A percentile compares a stretch with the other conserved stretches of the same genome.
These are phyloP conservation scores for Hyperoplus lanceolatus DNA, from an alignment of 2,797 vertebrate species.

Conservation along the genomic window DNA sequence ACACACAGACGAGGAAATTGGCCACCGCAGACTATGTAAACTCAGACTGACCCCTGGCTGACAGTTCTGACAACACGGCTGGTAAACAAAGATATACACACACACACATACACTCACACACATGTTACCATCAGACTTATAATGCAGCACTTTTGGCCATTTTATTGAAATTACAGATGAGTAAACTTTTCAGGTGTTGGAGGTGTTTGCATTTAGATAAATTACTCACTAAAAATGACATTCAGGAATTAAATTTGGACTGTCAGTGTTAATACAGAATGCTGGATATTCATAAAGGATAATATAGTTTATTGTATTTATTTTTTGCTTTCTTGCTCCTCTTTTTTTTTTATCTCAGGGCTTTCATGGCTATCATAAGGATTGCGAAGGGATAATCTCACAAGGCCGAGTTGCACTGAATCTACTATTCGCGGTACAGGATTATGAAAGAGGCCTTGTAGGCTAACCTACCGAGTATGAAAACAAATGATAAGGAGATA, in stretches of 20 bases:
- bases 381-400: constrained; percentile 55
- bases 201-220: constrained; percentile 21
- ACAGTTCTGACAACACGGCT: constrained; percentile 31
- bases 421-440: constrained; percentile 25
- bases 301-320: constrained; percentile 3
- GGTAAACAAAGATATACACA: constrained; percentile 30
- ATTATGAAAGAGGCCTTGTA: constrained; percentile 32
- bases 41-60: constrained; percentile 62
- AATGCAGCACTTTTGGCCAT: neutral
- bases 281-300: neutral
- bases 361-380: constrained; percentile 21
- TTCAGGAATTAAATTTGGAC: neutral
- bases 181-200: neutral
- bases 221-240: constrained; percentile 22
- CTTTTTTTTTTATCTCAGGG: constrained; percentile 3
- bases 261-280: neutral
- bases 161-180: constrained; percentile 11
- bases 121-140: neutral
- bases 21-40: constrained; percentile 50
- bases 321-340: constrained; percentile 19
- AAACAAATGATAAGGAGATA: constrained; percentile 39
- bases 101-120: neutral
- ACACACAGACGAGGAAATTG: constrained; percentile 54
- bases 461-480: constrained; percentile 6
- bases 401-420: constrained; percentile 23